Evolutionary conservation across 1,140 invertebrate species (phyloP), one percentile per base, ranked within the genome.

Genomic region (Sipha flava): DNA sequence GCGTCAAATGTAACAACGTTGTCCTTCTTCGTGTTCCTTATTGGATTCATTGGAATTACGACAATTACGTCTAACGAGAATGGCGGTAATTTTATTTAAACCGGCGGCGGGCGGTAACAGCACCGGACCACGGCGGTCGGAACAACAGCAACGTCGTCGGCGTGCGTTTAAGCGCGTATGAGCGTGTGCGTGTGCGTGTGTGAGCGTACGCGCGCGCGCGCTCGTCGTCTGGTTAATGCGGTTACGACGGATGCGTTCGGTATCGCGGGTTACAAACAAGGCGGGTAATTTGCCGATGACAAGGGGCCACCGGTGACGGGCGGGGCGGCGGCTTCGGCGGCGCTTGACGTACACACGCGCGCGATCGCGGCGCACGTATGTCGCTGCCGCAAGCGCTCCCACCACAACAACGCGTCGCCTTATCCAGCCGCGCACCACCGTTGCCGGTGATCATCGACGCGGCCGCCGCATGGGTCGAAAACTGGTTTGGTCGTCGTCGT

Each of bases 281-380:
- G 73, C 49, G 73, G 73, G 73, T 77, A 77, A 77, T 77, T 77
- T 77, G 73, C 73, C 73, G 73, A 59, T 77, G 73, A 77, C 73
- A 77, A 77, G 73, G 49, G 72, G 72, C 72, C 72, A 75, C 72
- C 72, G 72, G 49, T 75, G 70, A 54, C 72, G 72, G 34, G 52
- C 52, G 73, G 73, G 52, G 73, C 52, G 73, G 73, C 47, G 40
- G 40, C 59, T 31, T 31, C 68, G 68, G 68, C 68, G 73, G 70
- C 70, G 70, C 73, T 77, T 77, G 72, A 77, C 72, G 59, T 52
- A 77, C 72, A 57, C 72, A 34, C 47, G n/a, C 47, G 29, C 45
- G 34, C 68, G 26, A 31, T 14, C 52, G 31, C 68, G n/a, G 47
- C 70, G 1, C 57, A 3, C 57, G 10, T 29, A 16, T 31, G n/a